phyloP scores from a whole-genome alignment of 2,888 invertebrate genomes.

The Melipona bicolor region DNA sequence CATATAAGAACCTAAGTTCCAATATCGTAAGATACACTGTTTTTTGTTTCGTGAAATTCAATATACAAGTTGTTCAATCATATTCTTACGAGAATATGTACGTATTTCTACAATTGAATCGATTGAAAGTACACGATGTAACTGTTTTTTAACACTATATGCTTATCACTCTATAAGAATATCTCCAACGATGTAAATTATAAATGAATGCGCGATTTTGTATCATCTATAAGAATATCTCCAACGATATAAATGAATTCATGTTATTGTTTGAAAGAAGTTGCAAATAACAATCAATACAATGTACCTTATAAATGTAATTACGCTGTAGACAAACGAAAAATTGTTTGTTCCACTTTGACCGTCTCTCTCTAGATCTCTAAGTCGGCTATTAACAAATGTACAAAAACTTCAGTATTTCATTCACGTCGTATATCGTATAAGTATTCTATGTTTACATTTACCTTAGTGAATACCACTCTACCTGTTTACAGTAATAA shows the following conservation, averaged over 20 bases:
- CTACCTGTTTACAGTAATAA: background rate
- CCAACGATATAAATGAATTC: conserved; percentile 31
- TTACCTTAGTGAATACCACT: background rate
- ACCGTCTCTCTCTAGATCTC: conserved; percentile 29
- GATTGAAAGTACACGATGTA: conserved; percentile 49
- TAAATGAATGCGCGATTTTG: conserved; percentile 12
- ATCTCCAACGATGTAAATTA: conserved; percentile 35
- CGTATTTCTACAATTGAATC: conserved; percentile 45
- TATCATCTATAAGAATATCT: conserved; percentile 31
- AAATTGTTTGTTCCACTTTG: conserved; percentile 7
- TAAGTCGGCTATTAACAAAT: conserved; percentile 76
- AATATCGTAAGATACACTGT: conserved; percentile 49
- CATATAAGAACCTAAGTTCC: conserved; percentile 45
- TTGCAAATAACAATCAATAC: conserved; percentile 16
- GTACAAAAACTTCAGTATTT: conserved; percentile 70
- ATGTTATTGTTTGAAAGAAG: conserved; percentile 16
- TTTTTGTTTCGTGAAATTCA: conserved; percentile 50
- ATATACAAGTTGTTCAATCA: conserved; percentile 56
- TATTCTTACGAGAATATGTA: conserved; percentile 37
- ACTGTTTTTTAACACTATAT: conserved; percentile 37
- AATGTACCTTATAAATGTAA: conserved; percentile 18
- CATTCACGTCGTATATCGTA: conserved; percentile 36
- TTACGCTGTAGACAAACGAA: conserved; percentile 2
- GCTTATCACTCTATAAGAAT: conserved; percentile 24
- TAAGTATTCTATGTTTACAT: background rate